phyloP scores from a whole-genome alignment of 2,888 invertebrate genomes.

The Pheosia gnoma region DNA sequence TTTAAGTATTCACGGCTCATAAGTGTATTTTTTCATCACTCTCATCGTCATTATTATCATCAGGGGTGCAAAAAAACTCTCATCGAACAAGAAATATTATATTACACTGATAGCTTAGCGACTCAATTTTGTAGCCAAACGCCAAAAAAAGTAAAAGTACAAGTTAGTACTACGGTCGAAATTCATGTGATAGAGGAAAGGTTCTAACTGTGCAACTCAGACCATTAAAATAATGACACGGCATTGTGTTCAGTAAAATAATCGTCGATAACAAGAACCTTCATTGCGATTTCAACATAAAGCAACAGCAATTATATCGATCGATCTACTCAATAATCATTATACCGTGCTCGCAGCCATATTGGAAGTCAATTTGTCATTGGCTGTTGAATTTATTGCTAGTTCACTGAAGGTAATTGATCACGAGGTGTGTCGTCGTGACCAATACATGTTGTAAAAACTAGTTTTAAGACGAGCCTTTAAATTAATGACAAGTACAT shows the following conservation, averaged over 20 bases:
- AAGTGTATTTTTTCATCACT: no score
- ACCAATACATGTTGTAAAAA: conserved; percentile 10
- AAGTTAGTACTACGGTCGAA: no score
- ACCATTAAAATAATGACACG: neutral
- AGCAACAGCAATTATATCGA: conserved; percentile 16
- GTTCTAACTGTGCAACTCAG: no score
- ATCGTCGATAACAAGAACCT: neutral
- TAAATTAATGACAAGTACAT: neutral
- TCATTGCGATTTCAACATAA: conserved; percentile 6
- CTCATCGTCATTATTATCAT: no score
- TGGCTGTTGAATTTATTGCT: conserved; percentile 22
- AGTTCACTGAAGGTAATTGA: conserved; percentile 18
- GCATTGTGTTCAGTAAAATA: neutral
- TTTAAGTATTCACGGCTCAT: no score
- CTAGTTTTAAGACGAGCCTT: conserved; percentile 13
- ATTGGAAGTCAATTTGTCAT: conserved; percentile 30
- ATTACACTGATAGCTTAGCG: no score
- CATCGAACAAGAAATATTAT: no score
- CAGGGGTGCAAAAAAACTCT: no score
- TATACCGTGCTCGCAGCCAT: conserved; percentile 13
- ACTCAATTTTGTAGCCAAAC: no score
- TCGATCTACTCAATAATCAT: conserved; percentile 12
- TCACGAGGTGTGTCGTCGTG: conserved; percentile 10
- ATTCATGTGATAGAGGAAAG: no score
- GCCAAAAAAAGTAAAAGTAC: no score